A percentile compares a stretch with the other conserved stretches of the same genome.
Evolutionary conservation across 2,113 vertebrate species (phyloP).

Genomic region (Australoheros scitulus): DNA sequence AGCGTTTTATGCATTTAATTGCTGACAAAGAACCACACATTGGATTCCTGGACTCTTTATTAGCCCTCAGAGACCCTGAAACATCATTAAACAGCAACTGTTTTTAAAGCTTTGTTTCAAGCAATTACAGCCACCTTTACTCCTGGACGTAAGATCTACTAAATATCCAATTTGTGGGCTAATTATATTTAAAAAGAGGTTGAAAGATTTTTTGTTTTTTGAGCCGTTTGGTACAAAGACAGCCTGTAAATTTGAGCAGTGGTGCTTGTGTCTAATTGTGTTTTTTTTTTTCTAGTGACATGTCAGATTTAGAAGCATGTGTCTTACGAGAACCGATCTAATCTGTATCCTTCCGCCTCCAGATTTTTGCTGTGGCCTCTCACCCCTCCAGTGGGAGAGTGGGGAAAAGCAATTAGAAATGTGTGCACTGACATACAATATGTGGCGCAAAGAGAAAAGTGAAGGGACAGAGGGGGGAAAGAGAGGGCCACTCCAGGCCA

Average conservation of each 20-base stretch:
- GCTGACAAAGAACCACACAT: slow-evolving; percentile 31
- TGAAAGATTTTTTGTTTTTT: not conserved
- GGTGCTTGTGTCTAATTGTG: not conserved
- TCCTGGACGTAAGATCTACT: not conserved
- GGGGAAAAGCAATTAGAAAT: not conserved
- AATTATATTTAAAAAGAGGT: not conserved
- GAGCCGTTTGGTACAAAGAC: not conserved
- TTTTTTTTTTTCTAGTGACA: not conserved
- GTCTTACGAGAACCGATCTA: not conserved
- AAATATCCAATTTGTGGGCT: slow-evolving; percentile 21
- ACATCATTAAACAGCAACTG: slow-evolving; percentile 18
- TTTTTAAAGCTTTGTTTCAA: slow-evolving; percentile 29
- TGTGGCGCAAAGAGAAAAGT: not conserved
- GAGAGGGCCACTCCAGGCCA: not conserved
- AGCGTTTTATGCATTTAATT: slow-evolving; percentile 35
- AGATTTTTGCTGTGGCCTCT: not conserved
- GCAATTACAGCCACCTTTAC: slow-evolving; percentile 32
- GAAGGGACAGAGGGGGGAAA: not conserved
- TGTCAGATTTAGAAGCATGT: not conserved
- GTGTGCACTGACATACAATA: not conserved
- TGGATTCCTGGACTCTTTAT: slow-evolving; percentile 45
- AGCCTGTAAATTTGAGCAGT: not conserved
- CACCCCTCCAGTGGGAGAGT: not conserved
- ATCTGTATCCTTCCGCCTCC: not conserved
- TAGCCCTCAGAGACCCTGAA: slow-evolving; percentile 20